Base-by-base conservation (phyloP, 2,888 invertebrate genomes). In the Clostera curtula region DNA sequence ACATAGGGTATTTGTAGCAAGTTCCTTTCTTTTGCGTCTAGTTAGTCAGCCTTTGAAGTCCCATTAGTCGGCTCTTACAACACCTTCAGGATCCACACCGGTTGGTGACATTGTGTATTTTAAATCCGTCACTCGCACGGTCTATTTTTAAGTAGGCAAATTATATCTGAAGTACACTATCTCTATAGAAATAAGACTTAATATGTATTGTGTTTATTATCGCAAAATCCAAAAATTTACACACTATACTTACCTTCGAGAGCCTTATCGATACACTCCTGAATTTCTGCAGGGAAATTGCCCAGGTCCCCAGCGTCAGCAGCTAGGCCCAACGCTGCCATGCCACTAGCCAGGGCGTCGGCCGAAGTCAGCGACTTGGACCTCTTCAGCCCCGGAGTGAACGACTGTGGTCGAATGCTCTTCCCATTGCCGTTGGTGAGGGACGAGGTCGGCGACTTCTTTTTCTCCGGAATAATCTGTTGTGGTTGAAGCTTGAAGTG, bases 311-410 rank as follows among this genome's bases (percentile, higher is more conserved):
- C 89, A 2, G 90, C 88, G 40, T 91, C 91, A 1, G 90, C 89
- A 14, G 90, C 90, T 15, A 89, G 68, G 1, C 88, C 88, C 43
- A 89, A 71, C n/a, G 89, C 86, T 15, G 90, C 90, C 68, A 88
- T 87, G 9, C 89, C 88, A 22, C 89, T 85, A 24, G 89, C 88
- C 39, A 89, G 71, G 6, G 90, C 88, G 56, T 93, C 93, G 0
- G 92, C 89, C 0, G 93, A 90, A 5, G 92, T 92, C 48, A 94
- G 70, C 31, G 93, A 93, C 70, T 93, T 94, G 34, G 93, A 93
- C 24, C 94, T 86, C 73, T 94, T 93, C 36, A 93, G 66, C n/a
- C 86, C 74, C 6, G 82, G 68, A 23, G 77, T 57, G 54, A 75
- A 76, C 12, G 70, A 63, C 53, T 74, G 79, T 14, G 80, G 76